These are phyloP conservation scores for Himalopsyche tibetana DNA, from an alignment of 2,888 invertebrate species.

Conservation along the genomic window DNA sequence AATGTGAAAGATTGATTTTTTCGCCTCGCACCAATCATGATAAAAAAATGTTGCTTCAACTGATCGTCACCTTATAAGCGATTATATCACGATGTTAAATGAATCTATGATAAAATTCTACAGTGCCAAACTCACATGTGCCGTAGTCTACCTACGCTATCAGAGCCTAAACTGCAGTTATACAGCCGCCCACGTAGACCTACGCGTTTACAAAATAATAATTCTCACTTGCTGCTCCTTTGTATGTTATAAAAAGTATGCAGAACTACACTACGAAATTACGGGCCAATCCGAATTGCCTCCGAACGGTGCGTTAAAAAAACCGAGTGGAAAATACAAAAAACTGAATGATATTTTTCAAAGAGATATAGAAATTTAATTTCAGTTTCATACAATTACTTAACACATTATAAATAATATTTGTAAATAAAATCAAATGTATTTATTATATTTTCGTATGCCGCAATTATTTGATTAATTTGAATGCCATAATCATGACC, in stretches of 20 bases:
- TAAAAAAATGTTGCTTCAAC: too few species aligned
- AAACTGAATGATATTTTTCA: too few species aligned
- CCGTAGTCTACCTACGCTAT: constrained; percentile 10
- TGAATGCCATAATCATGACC: too few species aligned
- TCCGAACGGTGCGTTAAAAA: not conserved
- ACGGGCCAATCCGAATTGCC: not conserved
- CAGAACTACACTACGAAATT: not conserved
- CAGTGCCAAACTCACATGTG: constrained; percentile 19
- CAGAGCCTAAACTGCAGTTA: constrained; percentile 15
- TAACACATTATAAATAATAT: too few species aligned
- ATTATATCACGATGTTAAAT: too few species aligned
- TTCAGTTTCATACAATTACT: too few species aligned
- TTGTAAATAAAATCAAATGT: too few species aligned
- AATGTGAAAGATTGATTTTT: too few species aligned
- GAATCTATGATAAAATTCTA: not conserved
- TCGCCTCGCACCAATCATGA: too few species aligned
- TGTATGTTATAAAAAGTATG: not conserved
- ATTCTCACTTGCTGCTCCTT: not conserved
- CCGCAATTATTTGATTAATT: too few species aligned
- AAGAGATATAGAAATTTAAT: too few species aligned
- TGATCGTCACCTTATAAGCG: too few species aligned
- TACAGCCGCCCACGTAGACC: constrained; percentile 18
- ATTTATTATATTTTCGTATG: not conserved
- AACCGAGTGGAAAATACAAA: not conserved
- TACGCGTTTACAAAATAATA: constrained; percentile 12